A percentile compares a stretch with the other conserved stretches of the same genome.
These are phyloP conservation scores for Sterna hirundo DNA, from an alignment of 2,113 vertebrate species.

Conservation along the genomic window DNA sequence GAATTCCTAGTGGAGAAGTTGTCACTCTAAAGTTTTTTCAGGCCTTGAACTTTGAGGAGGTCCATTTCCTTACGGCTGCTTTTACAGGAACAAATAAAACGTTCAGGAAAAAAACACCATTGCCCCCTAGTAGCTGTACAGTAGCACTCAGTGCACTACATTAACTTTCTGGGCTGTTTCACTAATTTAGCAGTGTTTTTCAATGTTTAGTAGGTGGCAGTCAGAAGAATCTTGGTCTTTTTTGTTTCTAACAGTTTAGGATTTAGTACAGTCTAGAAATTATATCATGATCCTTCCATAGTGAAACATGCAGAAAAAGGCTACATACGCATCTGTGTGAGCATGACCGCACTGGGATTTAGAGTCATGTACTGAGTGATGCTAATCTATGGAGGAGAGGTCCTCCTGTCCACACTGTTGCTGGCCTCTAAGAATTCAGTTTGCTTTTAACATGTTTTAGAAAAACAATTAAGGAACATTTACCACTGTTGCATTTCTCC, in stretches of 20 bases:
- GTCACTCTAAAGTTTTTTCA: not conserved
- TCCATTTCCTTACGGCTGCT: not conserved
- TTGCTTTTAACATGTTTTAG: not conserved
- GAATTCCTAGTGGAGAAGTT: not conserved
- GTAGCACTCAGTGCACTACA: accelerated
- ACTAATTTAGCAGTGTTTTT: not conserved
- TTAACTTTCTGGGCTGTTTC: not conserved
- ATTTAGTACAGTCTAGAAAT: not conserved
- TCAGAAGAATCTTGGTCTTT: not conserved
- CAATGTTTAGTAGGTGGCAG: not conserved
- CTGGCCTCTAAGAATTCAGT: not conserved
- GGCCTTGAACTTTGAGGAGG: not conserved
- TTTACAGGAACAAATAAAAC: not conserved
- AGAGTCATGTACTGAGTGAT: not conserved
- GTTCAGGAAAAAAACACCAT: accelerated
- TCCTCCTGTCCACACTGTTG: not conserved
- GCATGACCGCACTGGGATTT: accelerated
- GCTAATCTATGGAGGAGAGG: not conserved
- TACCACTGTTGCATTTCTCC: not conserved
- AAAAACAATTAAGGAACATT: not conserved
- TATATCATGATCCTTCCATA: not conserved
- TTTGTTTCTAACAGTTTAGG: not conserved
- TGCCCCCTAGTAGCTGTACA: too few relatives aligned
- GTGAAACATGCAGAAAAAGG: not conserved
- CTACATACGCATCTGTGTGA: accelerated